A percentile compares a stretch with the other conserved stretches of the same genome.
Evolutionary conservation across 2,113 vertebrate species (phyloP).

Genomic region (Rhegmatorhina hoffmannsi): DNA sequence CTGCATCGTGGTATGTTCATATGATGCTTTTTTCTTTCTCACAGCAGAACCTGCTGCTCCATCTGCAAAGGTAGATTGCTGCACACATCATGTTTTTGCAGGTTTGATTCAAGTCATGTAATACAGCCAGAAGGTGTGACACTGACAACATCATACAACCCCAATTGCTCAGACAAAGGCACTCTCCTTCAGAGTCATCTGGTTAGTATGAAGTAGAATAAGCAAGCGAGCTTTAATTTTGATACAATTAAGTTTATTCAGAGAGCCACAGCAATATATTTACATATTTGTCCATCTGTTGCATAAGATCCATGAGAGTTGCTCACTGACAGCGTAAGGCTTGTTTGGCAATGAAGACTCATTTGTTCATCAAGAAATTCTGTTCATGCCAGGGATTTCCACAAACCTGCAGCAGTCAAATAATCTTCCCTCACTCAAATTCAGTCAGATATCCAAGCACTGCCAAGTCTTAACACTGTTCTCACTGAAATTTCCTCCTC

Average conservation of each 20-base stretch:
- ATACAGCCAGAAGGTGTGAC: not conserved
- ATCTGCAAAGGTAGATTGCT: not conserved
- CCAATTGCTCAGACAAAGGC: not conserved
- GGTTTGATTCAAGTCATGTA: not conserved
- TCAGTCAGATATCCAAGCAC: not conserved
- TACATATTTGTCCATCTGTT: not conserved
- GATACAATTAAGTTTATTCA: not conserved
- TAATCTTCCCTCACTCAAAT: not conserved
- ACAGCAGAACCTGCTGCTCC: not conserved
- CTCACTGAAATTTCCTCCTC: not conserved
- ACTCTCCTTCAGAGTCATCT: not conserved
- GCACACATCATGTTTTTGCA: not conserved
- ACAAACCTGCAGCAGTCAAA: not conserved
- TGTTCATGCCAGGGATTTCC: not conserved
- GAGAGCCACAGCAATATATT: not conserved
- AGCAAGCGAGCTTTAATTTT: not conserved
- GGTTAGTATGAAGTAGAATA: not conserved
- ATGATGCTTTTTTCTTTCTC: not conserved
- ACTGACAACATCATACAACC: accelerated
- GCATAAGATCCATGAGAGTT: not conserved
- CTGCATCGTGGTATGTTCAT: accelerated
- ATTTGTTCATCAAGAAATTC: not conserved
- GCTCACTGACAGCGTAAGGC: not conserved
- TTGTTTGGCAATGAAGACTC: not conserved
- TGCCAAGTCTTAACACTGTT: not conserved